phyloP scores from a whole-genome alignment of 1,140 invertebrate genomes.

The Rhyacophila brunnea region DNA sequence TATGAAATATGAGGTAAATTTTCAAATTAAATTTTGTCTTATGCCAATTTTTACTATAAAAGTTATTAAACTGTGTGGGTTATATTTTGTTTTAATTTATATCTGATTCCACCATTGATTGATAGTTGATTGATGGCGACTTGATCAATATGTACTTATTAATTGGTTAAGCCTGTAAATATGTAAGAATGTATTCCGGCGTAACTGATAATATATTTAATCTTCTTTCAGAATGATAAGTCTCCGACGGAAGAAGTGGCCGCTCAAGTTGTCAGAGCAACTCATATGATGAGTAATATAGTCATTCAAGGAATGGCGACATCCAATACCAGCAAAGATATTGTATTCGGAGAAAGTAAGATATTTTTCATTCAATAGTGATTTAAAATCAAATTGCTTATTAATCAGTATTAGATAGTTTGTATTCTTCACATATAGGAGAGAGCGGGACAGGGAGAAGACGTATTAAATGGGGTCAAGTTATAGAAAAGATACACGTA shows the following conservation, averaged over 20 bases:
- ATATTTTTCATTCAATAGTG: too few relatives aligned
- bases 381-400: too few relatives aligned
- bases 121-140: too few relatives aligned
- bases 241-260: conserved; percentile 21
- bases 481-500: too few relatives aligned
- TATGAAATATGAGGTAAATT: conserved; percentile 22
- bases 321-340: conserved; percentile 70
- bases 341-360: conserved; percentile 71
- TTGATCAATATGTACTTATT: too few relatives aligned
- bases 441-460: too few relatives aligned
- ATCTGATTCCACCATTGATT: too few relatives aligned
- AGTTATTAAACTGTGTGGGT: neutral
- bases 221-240: conserved; percentile 24
- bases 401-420: too few relatives aligned
- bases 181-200: neutral
- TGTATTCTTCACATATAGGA: too few relatives aligned
- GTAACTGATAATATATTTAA: neutral
- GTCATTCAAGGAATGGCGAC: conserved; percentile 65
- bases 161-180: too few relatives aligned
- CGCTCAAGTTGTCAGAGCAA: conserved; percentile 11
- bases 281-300: conserved; percentile 21
- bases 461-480: too few relatives aligned
- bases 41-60: neutral
- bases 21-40: neutral
- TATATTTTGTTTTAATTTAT: too few relatives aligned